Base-by-base conservation (phyloP, 2,797 vertebrate species). In the Melopsittacus undulatus region DNA sequence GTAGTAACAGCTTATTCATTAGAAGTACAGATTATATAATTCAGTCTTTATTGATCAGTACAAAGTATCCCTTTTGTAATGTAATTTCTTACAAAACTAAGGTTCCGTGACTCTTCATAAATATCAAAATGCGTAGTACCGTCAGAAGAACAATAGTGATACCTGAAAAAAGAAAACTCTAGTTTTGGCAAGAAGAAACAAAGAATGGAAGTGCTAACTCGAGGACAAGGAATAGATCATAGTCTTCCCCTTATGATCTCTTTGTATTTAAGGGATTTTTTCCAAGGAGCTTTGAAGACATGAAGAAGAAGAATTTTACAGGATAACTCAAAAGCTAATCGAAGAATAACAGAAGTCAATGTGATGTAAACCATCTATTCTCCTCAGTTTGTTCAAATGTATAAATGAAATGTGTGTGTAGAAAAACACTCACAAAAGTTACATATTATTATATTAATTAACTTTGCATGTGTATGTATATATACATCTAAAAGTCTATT, bases 371-470 rank as follows among this genome's bases (percentile, higher is more conserved):
- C 3, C 2, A 38, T 27, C 15, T 72, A 7, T n/a, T 67, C 18
- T 46, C 6, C 11, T 40, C 27, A 51, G 27, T 7, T 79, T 46
- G 11, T n/a, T 82, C 5, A 34, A 0, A 0, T 18, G 13, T 38
- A 49, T 67, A 61, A 77, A 74, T 52, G 70, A 27, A 83, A 52
- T 24, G 2, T 30, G 3, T 34, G 5, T 24, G 13, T 23, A 43
- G 46, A 38, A 30, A 62, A 90, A 62, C n/a, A 40, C 6, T 78
- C 30, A 29, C 5, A 66, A 46, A 88, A 61, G 2, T 27, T 30
- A 76, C 57, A 15, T 7, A 45, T 11, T 76, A 34, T 63, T 52
- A 30, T 5, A 46, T 30, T 54, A 64, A 75, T 59, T 49, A 62
- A 51, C 17, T 45, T 45, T 67, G 7, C 13, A 22, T 43, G 2